Conservation (phyloP, 2,113 vertebrate species). For the Pelodiscus sinensis region DNA sequence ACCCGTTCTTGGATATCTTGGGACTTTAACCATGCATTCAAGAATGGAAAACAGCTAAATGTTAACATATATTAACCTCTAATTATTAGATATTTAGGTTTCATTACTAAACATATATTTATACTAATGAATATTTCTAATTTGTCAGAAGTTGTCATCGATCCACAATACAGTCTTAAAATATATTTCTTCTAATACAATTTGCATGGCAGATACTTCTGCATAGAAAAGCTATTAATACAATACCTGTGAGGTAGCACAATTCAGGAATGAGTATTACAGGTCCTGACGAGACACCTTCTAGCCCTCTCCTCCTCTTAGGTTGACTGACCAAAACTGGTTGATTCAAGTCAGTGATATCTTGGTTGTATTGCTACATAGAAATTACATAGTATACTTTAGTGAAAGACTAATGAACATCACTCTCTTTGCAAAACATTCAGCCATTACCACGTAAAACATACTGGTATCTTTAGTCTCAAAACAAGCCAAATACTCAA, state of each 20-base stretch:
- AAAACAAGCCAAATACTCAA: neutral
- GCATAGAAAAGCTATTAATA: neutral
- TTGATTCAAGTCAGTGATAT: constrained; percentile 88
- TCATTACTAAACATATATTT: neutral
- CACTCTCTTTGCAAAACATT: neutral
- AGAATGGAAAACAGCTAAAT: neutral
- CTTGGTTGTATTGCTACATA: constrained; percentile 88
- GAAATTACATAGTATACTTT: neutral
- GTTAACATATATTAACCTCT: neutral
- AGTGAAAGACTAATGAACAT: neutral
- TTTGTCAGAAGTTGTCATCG: neutral
- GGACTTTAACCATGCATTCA: neutral
- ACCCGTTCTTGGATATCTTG: neutral
- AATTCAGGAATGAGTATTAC: constrained; percentile 92
- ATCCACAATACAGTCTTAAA: neutral
- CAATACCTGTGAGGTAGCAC: constrained; percentile 92
- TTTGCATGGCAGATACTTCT: neutral
- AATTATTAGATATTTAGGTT: neutral
- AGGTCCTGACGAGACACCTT: constrained; percentile 76
- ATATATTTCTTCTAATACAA: neutral
- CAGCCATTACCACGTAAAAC: neutral
- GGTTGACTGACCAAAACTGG: constrained; percentile 88
- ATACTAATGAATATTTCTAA: neutral
- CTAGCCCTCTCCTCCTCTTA: constrained; percentile 75
- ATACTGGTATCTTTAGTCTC: neutral